Percentiles rank a stretch among this genome's conserved stretches.
phyloP scores from a whole-genome alignment of 2,797 vertebrate species.

The Myioborus miniatus region DNA sequence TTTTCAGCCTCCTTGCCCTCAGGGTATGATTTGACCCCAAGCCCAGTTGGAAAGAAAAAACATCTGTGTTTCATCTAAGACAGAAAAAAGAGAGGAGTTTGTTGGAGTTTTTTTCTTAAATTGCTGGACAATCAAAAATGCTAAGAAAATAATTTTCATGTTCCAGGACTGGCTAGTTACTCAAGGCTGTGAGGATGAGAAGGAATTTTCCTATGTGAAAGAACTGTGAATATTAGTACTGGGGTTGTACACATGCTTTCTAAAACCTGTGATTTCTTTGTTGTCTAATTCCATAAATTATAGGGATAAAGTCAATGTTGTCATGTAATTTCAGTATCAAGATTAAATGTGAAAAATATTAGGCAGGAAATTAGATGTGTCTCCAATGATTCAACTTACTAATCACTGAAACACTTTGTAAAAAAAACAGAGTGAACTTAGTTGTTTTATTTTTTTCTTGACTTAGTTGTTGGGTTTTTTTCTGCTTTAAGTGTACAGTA shows the following conservation, averaged over 20 bases:
- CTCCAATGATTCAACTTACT: neutral
- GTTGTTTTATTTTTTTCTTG: neutral
- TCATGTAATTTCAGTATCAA: neutral
- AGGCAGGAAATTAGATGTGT: neutral
- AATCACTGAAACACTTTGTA: neutral
- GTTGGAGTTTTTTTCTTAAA: neutral
- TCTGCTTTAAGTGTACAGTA: neutral
- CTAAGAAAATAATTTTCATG: neutral
- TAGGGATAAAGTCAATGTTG: neutral
- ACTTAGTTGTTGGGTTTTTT: neutral
- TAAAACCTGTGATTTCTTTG: neutral
- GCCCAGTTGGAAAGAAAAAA: neutral
- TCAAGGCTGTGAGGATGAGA: neutral
- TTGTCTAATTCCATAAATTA: neutral
- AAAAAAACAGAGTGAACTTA: neutral
- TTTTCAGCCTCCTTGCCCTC: neutral
- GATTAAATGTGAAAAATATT: neutral
- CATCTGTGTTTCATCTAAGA: neutral
- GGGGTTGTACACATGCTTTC: neutral
- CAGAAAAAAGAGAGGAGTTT: neutral
- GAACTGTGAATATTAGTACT: neutral
- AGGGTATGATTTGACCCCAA: neutral
- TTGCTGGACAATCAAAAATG: neutral
- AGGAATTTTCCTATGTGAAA: neutral
- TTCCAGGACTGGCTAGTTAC: neutral